Evolutionary conservation across 2,888 invertebrate species (phyloP), one percentile per base, ranked within the genome.

Genomic region (Helleia helle): DNA sequence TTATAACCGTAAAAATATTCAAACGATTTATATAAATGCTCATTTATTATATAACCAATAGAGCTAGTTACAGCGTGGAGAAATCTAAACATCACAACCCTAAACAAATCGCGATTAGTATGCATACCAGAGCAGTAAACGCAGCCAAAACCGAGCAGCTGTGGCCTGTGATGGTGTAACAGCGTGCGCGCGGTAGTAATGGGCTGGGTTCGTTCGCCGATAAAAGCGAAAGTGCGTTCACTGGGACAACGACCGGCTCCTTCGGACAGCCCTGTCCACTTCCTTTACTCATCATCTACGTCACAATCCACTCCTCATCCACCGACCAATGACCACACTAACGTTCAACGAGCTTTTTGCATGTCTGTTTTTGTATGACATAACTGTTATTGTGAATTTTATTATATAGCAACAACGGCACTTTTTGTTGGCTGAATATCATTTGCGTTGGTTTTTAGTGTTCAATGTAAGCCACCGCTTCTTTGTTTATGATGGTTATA

Each of bases 141-240:
- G 70, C 62, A 71, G 73, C 73, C 80, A 73, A 81, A 83, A 73
- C 62, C 61, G 58, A 53, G 37, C 54, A 61, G 61, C 58, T 53
- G 55, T 55, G n/a, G n/a, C n/a, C n/a, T n/a, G 58, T 64, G 71
- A 73, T 80, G 80, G 77, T 80, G 79, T 77, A 81, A 83, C 74
- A 62, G 62, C 70, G 75, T 76, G 79, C 74, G 69, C 62, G 69
- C 58, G 68, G 68, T 79, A 76, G 72, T 71, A 80, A 83, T 80
- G 72, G 68, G 54, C 68, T 66, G 76, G 80, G 84, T 84, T 84
- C 84, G 74, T 76, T 84, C 77, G 77, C 83, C 83, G 72, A 73
- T 69, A 72, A 84, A 79, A 84, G 79, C 80, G 84, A 84, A 84
- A 84, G 83, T 80, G 58, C 75, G 80, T 81, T 83, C 81, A 84